Conservation (phyloP, 2,797 vertebrate species). For the Acipenser ruthenus region DNA sequence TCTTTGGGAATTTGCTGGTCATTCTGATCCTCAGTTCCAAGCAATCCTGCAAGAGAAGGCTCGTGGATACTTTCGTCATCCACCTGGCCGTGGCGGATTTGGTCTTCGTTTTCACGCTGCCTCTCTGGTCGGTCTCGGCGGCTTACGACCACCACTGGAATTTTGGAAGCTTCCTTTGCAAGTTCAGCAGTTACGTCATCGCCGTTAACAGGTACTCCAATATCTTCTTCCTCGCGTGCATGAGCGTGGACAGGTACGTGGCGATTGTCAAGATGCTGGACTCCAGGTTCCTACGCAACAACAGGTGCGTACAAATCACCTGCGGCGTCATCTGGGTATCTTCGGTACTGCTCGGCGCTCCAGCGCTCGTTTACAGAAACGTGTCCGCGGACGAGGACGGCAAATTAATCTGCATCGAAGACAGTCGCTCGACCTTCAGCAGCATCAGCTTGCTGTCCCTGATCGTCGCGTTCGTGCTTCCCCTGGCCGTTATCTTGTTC, state of each 20-base stretch:
- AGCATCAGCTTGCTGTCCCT: slow-evolving; percentile 49
- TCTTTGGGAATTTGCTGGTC: slow-evolving; percentile 70
- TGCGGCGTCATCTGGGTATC: slow-evolving; percentile 56
- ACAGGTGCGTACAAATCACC: slow-evolving; percentile 34
- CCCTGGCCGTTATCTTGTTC: slow-evolving; percentile 58
- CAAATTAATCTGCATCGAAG: slow-evolving; percentile 43
- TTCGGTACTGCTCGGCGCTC: slow-evolving; percentile 61
- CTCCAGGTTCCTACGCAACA: slow-evolving; percentile 50
- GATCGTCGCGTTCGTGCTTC: slow-evolving; percentile 66
- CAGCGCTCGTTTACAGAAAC: slow-evolving; percentile 51
- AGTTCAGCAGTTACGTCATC: slow-evolving; percentile 71
- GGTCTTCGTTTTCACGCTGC: slow-evolving; percentile 68
- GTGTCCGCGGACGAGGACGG: not conserved
- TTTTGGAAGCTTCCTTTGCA: slow-evolving; percentile 64
- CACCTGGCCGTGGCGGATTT: slow-evolving; percentile 76
- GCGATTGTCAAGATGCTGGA: slow-evolving; percentile 65
- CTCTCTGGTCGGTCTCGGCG: slow-evolving; percentile 68
- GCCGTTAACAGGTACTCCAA: slow-evolving; percentile 75
- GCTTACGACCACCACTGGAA: slow-evolving; percentile 46
- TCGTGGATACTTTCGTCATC: slow-evolving; percentile 74
- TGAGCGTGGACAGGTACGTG: slow-evolving; percentile 80
- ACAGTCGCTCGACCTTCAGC: slow-evolving; percentile 30
- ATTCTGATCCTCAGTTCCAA: slow-evolving; percentile 52
- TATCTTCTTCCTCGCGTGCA: slow-evolving; percentile 75
- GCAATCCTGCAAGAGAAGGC: slow-evolving; percentile 39